Evolutionary conservation across 2,888 invertebrate genomes (phyloP).

Genomic region (Hoplodrina blanda): DNA sequence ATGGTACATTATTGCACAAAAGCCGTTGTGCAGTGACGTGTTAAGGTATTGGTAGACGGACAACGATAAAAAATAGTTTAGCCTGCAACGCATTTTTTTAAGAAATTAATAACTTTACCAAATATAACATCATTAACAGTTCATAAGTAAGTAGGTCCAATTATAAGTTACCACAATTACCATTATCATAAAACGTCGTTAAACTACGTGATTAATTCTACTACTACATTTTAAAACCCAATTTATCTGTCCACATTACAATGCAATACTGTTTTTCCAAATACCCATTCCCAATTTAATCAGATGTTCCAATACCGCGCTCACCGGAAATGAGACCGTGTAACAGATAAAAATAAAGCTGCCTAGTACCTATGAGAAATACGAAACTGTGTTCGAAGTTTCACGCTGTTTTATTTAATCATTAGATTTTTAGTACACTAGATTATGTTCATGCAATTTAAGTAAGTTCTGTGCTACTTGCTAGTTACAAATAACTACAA

Average conservation of each 20-base stretch:
- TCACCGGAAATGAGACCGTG: constrained; percentile 61
- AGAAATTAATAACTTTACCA: too few relatives aligned
- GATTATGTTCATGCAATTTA: constrained; percentile 19
- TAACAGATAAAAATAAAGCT: constrained; percentile 57
- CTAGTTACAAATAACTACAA: constrained; percentile 31
- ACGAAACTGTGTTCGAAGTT: constrained; percentile 33
- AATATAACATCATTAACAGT: too few relatives aligned
- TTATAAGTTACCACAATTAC: too few relatives aligned
- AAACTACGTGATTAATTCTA: too few relatives aligned
- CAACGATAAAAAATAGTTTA: too few relatives aligned
- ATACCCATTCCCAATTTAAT: constrained; percentile 55
- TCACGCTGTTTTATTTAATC: constrained; percentile 13
- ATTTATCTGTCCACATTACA: constrained; percentile 34
- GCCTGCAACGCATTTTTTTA: too few relatives aligned
- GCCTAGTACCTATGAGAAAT: constrained; percentile 47
- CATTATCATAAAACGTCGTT: too few relatives aligned
- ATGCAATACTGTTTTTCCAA: constrained; percentile 40
- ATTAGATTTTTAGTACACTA: constrained; percentile 16
- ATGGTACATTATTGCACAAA: constrained; percentile 10
- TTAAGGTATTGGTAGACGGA: background rate
- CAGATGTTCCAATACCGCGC: constrained; percentile 53
- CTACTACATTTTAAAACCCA: background rate
- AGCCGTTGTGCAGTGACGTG: background rate
- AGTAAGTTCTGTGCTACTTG: constrained; percentile 12
- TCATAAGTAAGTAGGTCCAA: too few relatives aligned